Base-by-base conservation (phyloP, 2,888 invertebrate species). In the Nymphalis c-album region DNA sequence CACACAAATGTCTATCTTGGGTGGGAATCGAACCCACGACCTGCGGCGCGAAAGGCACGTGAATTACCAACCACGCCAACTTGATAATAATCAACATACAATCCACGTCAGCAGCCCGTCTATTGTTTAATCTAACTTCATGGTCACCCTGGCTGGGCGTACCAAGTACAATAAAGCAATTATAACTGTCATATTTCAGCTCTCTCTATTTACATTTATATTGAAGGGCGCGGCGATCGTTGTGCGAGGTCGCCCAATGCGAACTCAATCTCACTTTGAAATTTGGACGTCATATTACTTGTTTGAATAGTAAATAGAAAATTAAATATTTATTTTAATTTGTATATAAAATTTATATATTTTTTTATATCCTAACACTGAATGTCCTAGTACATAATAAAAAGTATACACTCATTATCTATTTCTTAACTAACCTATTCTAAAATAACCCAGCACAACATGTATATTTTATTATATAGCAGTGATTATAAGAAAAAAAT, bases 151-250 rank as follows among this genome's bases (percentile, higher is more conserved):
- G 69, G 47, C 67, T 77, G 69, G 71, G 69, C 71, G 67, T 80
- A 76, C 79, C 82, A 84, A 87, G 87, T 83, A 86, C 90, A 91
- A 91, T 91, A 91, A 91, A 91, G 87, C 90, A 92, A 92, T 92
- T 91, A 91, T 90, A 86, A 85, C 88, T 85, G 91, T 87, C 89
- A 90, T 90, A 91, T 91, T 91, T 91, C 90, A 88, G 80, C 75
- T 73, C 69, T 73, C 79, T 82, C 76, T 90, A 92, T 92, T 92
- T 89, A 91, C 91, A 92, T 92, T 88, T 92, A 92, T 91, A 92
- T 92, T 91, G 91, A 85, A 82, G 80, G 79, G 75, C 77, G 75
- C 72, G 72, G 72, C 76, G 73, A 78, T 75, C 75, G 71, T 62
- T 71, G 70, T 68, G 66, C 70, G 71, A 73, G 59, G 63, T 72